Conservation (phyloP, 2,797 vertebrate genomes). For the Hephaestus fuliginosus region DNA sequence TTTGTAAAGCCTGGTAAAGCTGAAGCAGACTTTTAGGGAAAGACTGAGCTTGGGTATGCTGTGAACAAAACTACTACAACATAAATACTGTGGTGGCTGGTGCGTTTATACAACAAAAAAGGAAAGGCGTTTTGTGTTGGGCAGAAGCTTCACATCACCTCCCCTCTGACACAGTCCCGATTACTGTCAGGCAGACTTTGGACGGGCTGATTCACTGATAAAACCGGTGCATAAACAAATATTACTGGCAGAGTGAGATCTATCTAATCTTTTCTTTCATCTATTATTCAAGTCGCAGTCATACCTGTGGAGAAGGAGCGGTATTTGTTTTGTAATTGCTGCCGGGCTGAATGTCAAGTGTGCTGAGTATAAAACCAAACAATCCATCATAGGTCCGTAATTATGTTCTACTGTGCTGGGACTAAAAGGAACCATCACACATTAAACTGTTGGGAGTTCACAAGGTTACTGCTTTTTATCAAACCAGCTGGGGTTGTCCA, state of each 20-base stretch:
- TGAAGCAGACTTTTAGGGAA: neutral
- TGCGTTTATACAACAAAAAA: neutral
- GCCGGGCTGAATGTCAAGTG: neutral
- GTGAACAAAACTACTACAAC: neutral
- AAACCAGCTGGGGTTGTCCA: neutral
- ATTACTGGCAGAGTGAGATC: neutral
- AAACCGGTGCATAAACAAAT: slow-evolving; percentile 58
- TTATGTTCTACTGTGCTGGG: neutral
- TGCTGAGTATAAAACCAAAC: neutral
- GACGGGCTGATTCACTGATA: slow-evolving; percentile 46
- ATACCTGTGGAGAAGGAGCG: neutral
- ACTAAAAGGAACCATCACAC: neutral
- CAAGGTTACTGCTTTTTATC: neutral
- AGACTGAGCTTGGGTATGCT: neutral
- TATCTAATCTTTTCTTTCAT: neutral
- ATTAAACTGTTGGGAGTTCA: neutral
- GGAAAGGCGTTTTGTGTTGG: neutral
- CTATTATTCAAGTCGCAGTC: neutral
- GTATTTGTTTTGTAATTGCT: neutral
- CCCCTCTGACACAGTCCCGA: neutral
- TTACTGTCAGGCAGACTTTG: slow-evolving; percentile 59
- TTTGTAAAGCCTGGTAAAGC: slow-evolving; percentile 1
- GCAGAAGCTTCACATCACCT: slow-evolving; percentile 8
- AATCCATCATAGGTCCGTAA: neutral
- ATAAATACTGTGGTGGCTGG: neutral